Base-by-base conservation (phyloP, 2,888 invertebrate species). In the Piscicola geometra region DNA sequence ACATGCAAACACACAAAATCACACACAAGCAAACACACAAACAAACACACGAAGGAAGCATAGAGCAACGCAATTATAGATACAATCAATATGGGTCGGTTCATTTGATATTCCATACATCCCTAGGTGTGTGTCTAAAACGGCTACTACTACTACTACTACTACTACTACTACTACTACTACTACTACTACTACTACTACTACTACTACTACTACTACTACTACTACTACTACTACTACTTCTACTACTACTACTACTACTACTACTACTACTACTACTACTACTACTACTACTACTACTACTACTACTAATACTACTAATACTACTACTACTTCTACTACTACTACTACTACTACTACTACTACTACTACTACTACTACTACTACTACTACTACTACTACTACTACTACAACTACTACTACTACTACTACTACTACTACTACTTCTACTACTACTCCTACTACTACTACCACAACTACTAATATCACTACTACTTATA, bases 121-220 rank as follows among this genome's bases (percentile, higher is more conserved):
- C 21, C 21, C 12, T 47, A 21, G 9, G 50, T 47, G 50, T 47
- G 50, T 15, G 9, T 47, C 15, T 69, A n/a, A n/a, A n/a, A n/a
- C n/a, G n/a, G 25, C 28, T 66, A 18, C 67, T 66, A 25, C n/a
- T 66, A 66, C 67, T 28, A 66, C 28, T 66, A 25, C n/a, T 28
- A 66, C 28, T 28, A 28, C 67, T 66, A 28, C 28, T 66, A 66
- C 67, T 25, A 28, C 28, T 66, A 25, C 67, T 66, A 66, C 28
- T 66, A 18, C 67, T 28, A 28, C n/a, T 66, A 66, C 67, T 66
- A 66, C 67, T 66, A 66, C 67, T 66, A 66, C 67, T 66, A 66
- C 67, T 66, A 66, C 67, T 66, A 66, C 67, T 66, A 66, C 67
- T 66, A 66, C 67, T 66, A 66, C 67, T 66, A 66, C 67, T 66